Conservation (phyloP, 1,140 invertebrate species). For the Drosophila dunni region DNA sequence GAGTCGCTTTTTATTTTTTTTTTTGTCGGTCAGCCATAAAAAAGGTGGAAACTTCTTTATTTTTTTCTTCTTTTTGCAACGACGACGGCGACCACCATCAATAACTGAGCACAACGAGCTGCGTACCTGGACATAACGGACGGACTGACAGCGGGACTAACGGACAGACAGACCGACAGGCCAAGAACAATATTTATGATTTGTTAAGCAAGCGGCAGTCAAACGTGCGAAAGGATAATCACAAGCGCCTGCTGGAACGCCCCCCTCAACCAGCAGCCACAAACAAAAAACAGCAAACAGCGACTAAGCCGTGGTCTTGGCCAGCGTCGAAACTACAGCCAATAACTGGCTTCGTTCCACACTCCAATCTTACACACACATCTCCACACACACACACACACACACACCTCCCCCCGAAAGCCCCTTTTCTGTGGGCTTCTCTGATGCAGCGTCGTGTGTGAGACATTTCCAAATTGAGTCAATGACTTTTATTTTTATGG, state of each 20-base stretch:
- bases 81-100: conserved; percentile 71
- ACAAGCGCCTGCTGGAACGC: conserved; percentile 79
- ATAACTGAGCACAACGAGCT: conserved; percentile 67
- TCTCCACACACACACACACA: neutral
- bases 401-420: no score
- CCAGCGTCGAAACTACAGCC: neutral
- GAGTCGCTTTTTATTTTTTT: conserved; percentile 10
- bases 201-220: conserved; percentile 78
- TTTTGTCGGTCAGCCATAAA: conserved; percentile 46
- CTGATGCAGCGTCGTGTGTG: conserved; percentile 66
- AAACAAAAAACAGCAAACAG: neutral
- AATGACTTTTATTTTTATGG: conserved; percentile 82
- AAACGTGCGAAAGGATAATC: conserved; percentile 82
- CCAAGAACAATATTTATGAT: conserved; percentile 75
- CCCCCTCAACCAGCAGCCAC: conserved; percentile 53
- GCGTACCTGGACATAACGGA: conserved; percentile 12
- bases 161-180: conserved; percentile 8
- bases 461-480: conserved; percentile 82
- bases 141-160: neutral
- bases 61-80: conserved; percentile 19
- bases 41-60: conserved; percentile 62
- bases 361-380: neutral
- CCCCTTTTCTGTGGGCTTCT: neutral
- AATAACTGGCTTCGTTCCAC: conserved; percentile 30
- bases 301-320: neutral